Evolutionary conservation across 2,113 vertebrate species (phyloP), one percentile per base, ranked within the genome.

Genomic region (Anoura caudifer): DNA sequence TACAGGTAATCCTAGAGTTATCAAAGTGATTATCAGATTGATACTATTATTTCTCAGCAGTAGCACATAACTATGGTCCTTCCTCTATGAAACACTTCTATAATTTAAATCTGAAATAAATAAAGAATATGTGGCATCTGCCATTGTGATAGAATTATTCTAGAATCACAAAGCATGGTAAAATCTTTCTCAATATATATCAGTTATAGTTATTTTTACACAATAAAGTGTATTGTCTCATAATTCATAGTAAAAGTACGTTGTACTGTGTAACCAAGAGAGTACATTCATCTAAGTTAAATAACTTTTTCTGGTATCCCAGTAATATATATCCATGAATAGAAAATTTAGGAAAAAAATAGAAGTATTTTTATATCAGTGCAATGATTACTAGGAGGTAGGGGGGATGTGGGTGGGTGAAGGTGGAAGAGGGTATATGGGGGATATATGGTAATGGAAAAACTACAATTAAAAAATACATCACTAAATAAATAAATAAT

Each of bases 101-200:
- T 77, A 50, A 84, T 65, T 93, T 69, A 82, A 82, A 83, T 93
- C 50, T 83, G 22, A 90, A 91, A 86, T 75, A 92, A 97, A 75
- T 43, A 20, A 90, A 79, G 33, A 89, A 65, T 47, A 33, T 77
- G 36, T 93, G 36, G 47, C 88, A 79, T 45, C 16, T 65, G 43
- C 16, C 41, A 77, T 15, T 52, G 13, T 93, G 28, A 85, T 33
- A 84, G 14, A 93, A 91, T 87, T 94, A 84, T 94, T 92, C 47
- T 87, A 87, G 45, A 90, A 73, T 90, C 36, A 52, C 17, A 87
- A 82, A 52, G 20, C 17, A 89, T 52, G 26, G 17, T 54, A 94
- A 96, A 92, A 56, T 52, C 24, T 52, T 81, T 84, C 41, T 91
- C 70, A 5, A 65, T 76, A 45, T 24, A 43, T 56, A 56, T 75